These are phyloP conservation scores for Parasteatoda lunata DNA, from an alignment of 2,888 invertebrate species.

Conservation along the genomic window DNA sequence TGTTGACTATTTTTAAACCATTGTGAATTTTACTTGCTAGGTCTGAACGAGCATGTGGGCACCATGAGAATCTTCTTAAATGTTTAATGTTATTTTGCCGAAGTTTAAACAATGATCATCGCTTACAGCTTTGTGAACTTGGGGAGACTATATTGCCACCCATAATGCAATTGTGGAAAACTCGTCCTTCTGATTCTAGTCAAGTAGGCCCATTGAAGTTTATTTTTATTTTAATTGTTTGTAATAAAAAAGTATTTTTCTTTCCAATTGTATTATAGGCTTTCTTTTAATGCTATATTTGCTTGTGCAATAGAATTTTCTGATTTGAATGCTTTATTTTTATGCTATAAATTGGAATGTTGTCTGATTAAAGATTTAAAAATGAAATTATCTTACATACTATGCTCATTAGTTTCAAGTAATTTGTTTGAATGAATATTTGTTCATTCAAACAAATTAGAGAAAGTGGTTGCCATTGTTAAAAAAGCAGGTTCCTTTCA, in stretches of 20 bases:
- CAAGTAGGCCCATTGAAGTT: conserved; percentile 10
- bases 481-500: background rate
- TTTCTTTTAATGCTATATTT: background rate
- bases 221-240: background rate
- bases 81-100: conserved; percentile 40
- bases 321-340: background rate
- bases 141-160: conserved; percentile 57
- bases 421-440: background rate
- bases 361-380: background rate
- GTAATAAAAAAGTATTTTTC: background rate
- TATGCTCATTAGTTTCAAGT: background rate
- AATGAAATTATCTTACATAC: background rate
- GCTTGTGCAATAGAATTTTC: background rate
- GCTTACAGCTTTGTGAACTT: conserved; percentile 42
- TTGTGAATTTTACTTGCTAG: conserved; percentile 3
- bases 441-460: no score
- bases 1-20: no score
- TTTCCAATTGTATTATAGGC: background rate
- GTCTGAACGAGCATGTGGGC: conserved; percentile 53
- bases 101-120: conserved; percentile 30
- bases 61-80: conserved; percentile 58
- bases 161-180: conserved; percentile 62
- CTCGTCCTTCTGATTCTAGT: conserved; percentile 48
- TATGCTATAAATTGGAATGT: background rate
- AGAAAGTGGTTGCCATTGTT: background rate